Base-by-base conservation (phyloP, 2,888 invertebrate species). In the Epinotia nisella region DNA sequence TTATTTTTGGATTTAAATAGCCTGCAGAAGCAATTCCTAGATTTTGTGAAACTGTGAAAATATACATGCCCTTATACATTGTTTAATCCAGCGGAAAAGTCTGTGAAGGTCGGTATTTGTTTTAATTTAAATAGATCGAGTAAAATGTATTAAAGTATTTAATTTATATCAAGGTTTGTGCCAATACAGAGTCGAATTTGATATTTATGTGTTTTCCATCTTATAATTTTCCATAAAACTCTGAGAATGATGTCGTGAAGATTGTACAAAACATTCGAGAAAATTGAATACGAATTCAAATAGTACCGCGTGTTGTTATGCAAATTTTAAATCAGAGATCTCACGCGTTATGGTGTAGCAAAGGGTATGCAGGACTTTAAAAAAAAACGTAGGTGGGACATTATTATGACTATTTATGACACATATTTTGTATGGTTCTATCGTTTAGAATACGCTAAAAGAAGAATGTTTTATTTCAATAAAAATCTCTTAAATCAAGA, bases 71-170 rank as follows among this genome's bases (percentile, higher is more conserved):
- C 13, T 45, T 64, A 35, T 19, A 29, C 19, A 29, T 55, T 29
- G 11, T 29, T 24, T n/a, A 35, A n/a, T 58, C 13, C 10, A 19
- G 21, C 15, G 7, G 4, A 49, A 58, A 24, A 51, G n/a, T 4
- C 51, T 13, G 4, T 45, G 15, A 65, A 71, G 71, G 71, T 71
- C 13, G 17, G 71, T 71, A 65, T 65, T 65, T 59, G 61, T 65
- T 67, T 56, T 67, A 17, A 55, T 62, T 70, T 62, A 41, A 70
- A 70, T 45, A 17, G 10, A 58, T 29, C 56, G 24, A 41, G n/a
- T 55, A 65, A 39, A 55, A 53, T 65, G 35, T 55, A 65, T 65
- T 10, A 65, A 65, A 39, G n/a, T 15, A 65, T 65, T 55, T 39
- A 4, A 65, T 55, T 19, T 65, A 3, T 65, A 2, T 21, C 15